Evolutionary conservation across 2,888 invertebrate species (phyloP), one percentile per base, ranked within the genome.

Genomic region (Phalera bucephala): DNA sequence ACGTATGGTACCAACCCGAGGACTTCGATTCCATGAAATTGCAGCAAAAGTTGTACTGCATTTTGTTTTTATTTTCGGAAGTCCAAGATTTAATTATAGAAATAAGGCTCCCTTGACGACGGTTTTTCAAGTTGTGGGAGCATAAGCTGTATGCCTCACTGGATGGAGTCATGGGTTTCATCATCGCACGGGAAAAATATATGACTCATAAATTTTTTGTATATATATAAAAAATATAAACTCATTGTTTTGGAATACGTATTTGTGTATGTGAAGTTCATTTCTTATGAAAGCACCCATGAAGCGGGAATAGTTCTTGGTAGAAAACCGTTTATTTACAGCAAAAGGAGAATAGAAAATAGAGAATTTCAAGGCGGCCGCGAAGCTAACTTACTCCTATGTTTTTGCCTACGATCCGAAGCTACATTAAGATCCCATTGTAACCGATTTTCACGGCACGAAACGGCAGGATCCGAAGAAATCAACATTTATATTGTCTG

Each of bases 401-500:
- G n/a, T n/a, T n/a, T n/a, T n/a, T 22, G 3, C 10, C 10, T 10
- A 22, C 22, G 22, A 1, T 10, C 10, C 6, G 5, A 9, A 3
- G n/a, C 22, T 10, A 1, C 8, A 25, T 8, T 12, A 25, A 25
- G 25, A 52, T 54, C 45, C 54, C 33, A 40, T 42, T 29, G 31
- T 33, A 22, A 21, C 25, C 45, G 27, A 50, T 43, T 38, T 44
- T 46, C 36, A 41, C 44, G 58, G 48, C 49, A 43, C 23, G 36
- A 15, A 62, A 62, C 50, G 20, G 40, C 38, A 36, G 49, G 47
- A 64, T 61, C 57, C 58, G 45, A 38, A 47, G 49, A 52, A 55
- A 58, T 59, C 52, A 63, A 61, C 67, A 60, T 66, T 66, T 59
- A 53, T 64, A 60, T 66, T 61, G 58, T 70, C 58, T 63, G 46